A percentile compares a stretch with the other conserved stretches of the same genome.
phyloP scores from a whole-genome alignment of 1,140 invertebrate species.

The Homarus americanus region DNA sequence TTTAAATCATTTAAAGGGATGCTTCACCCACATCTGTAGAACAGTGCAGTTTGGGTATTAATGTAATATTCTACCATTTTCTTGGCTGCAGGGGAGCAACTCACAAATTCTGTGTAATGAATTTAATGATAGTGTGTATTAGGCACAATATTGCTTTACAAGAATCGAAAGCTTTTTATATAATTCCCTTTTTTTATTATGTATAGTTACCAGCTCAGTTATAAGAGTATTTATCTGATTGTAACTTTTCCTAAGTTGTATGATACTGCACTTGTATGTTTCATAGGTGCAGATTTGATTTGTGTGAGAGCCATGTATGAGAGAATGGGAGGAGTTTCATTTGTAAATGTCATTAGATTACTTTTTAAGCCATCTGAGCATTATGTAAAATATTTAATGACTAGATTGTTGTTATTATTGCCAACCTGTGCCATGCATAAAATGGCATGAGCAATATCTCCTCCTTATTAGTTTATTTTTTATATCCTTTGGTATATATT shows the following conservation, averaged over 20 bases:
- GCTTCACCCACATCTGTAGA: neutral
- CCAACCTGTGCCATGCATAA: neutral
- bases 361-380: neutral
- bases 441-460: neutral
- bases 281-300: conserved; percentile 3
- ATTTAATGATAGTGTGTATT: neutral
- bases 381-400: neutral
- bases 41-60: neutral
- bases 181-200: neutral
- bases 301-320: neutral
- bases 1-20: neutral
- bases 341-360: neutral
- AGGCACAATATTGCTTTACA: neutral
- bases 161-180: neutral
- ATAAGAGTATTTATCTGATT: neutral
- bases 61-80: neutral
- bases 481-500: neutral
- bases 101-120: neutral
- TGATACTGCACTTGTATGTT: neutral
- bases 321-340: neutral
- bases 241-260: neutral
- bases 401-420: neutral
- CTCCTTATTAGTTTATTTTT: neutral
- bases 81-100: neutral
- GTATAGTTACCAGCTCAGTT: conserved; percentile 15